Conservation (phyloP, 23 tunicate species). For the Halocynthia roretzi region DNA sequence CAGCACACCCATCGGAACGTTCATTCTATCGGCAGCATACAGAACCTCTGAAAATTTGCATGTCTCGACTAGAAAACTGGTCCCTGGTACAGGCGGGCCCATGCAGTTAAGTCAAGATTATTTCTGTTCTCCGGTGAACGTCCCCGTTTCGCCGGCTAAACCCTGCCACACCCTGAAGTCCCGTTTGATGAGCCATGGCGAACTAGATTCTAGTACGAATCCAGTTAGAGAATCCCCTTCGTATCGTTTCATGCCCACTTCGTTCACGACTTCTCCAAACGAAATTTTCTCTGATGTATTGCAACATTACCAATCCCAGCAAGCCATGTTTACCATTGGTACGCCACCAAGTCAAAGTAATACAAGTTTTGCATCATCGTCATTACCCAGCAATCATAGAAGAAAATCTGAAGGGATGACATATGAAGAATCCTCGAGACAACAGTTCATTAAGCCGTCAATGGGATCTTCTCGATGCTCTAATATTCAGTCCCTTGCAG, state of each 20-base stretch:
- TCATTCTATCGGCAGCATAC: slow-evolving; percentile 65
- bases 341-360: slow-evolving; percentile 56
- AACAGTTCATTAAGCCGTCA: too few species aligned
- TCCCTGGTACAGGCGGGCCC: slow-evolving; percentile 13
- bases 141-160: slow-evolving; percentile 38
- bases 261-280: slow-evolving; percentile 41
- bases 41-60: slow-evolving; percentile 55
- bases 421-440: too few species aligned
- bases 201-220: neutral
- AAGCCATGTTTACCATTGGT: slow-evolving; percentile 64
- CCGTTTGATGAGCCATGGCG: slow-evolving; percentile 10
- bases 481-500: neutral
- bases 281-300: neutral
- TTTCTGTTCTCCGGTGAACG: slow-evolving; percentile 17
- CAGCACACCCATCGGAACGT: slow-evolving; percentile 59
- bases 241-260: slow-evolving; percentile 36
- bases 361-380: too few species aligned
- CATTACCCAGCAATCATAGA: too few species aligned
- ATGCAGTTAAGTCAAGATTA: slow-evolving; percentile 31
- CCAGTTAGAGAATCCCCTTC: slow-evolving; percentile 30
- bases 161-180: slow-evolving; percentile 70
- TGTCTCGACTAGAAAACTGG: slow-evolving; percentile 64
- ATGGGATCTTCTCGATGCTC: too few species aligned
- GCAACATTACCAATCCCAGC: neutral
- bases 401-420: too few species aligned